These are phyloP conservation scores for Sarcophaga subvicina DNA, from an alignment of 2,888 invertebrate genomes.

Conservation along the genomic window DNA sequence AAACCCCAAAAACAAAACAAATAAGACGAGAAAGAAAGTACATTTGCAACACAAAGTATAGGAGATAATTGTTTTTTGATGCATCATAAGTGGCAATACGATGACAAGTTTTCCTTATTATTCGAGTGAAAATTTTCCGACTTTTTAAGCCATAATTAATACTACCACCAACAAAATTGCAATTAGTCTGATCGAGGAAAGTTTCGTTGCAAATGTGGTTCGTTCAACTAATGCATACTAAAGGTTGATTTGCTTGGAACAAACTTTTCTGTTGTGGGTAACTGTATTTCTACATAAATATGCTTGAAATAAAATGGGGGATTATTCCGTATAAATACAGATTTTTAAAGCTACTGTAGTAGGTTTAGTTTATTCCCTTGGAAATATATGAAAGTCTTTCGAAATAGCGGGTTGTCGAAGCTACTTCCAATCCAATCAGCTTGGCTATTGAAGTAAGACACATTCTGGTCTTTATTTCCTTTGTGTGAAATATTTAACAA, in stretches of 20 bases:
- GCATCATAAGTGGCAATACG: neutral
- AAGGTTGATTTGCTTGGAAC: neutral
- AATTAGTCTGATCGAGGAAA: neutral
- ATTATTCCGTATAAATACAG: no score
- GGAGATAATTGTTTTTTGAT: slow-evolving; percentile 1
- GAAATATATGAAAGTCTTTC: no score
- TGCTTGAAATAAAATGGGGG: no score
- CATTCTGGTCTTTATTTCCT: no score
- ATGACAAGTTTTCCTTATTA: neutral
- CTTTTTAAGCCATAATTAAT: neutral
- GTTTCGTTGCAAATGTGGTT: neutral
- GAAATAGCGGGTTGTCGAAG: no score
- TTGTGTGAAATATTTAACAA: no score
- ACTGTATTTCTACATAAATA: no score
- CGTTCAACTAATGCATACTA: neutral
- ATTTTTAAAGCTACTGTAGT: no score
- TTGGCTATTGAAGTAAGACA: no score
- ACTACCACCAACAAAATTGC: neutral
- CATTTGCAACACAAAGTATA: neutral
- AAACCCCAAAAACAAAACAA: neutral
- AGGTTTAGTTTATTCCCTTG: no score
- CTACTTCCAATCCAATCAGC: no score
- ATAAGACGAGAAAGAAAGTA: neutral
- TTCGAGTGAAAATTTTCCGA: neutral
- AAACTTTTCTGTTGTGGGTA: neutral